Conservation (phyloP, 2,113 vertebrate species). For the Aix galericulata region DNA sequence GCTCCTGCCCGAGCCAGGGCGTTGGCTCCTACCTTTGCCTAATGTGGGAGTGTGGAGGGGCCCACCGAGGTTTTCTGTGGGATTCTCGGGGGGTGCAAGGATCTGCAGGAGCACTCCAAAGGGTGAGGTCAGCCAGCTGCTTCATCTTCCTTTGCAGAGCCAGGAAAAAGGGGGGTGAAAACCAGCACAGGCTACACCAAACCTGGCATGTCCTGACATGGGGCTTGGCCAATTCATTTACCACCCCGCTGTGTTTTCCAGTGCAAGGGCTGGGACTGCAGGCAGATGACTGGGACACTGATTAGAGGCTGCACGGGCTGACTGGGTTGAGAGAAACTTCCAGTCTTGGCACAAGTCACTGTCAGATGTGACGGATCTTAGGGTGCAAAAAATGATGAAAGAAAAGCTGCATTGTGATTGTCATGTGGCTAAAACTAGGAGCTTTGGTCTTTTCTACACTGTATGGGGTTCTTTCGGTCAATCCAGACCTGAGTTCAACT, state of each 20-base stretch:
- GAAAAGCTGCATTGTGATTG: rapidly evolving
- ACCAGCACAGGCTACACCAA: background rate
- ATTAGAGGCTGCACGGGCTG: background rate
- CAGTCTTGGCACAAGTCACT: background rate
- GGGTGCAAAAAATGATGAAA: background rate
- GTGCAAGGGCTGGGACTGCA: too few species aligned
- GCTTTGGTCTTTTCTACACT: background rate
- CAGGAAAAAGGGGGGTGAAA: background rate
- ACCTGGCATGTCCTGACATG: rapidly evolving
- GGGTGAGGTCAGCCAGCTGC: background rate
- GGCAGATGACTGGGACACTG: background rate
- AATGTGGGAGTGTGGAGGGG: background rate
- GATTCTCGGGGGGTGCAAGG: background rate
- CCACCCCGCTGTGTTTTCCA: background rate
- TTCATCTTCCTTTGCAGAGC: background rate
- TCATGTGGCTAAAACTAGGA: background rate
- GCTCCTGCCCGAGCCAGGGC: background rate
- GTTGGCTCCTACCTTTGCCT: background rate
- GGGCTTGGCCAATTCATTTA: background rate
- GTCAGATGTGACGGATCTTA: background rate
- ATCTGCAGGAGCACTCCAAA: background rate
- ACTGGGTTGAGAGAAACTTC: background rate
- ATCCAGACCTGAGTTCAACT: background rate
- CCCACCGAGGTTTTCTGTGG: background rate
- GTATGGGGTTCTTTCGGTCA: rapidly evolving